Evolutionary conservation across 2,797 vertebrate genomes (phyloP).

Genomic region (Columba guinea): DNA sequence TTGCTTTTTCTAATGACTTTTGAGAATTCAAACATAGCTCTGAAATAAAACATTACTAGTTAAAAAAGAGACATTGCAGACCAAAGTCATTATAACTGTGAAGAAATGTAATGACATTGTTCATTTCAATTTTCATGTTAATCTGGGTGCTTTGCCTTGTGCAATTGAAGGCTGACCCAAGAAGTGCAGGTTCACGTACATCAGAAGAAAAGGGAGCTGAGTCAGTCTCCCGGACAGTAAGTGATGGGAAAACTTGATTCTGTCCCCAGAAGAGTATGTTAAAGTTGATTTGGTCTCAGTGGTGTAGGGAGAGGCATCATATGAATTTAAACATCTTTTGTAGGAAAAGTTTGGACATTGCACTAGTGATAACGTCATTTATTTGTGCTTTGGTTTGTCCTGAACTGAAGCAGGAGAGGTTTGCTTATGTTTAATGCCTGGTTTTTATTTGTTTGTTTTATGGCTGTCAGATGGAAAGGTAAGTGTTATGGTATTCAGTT

Average conservation of each 20-base stretch:
- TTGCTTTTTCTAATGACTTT: neutral
- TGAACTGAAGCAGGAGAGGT: neutral
- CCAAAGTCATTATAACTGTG: neutral
- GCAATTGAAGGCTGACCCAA: neutral
- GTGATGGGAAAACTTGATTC: neutral
- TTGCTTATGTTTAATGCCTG: constrained; percentile 14
- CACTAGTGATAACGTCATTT: neutral
- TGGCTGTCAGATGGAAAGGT: constrained; percentile 36
- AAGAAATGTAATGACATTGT: neutral
- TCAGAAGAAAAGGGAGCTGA: neutral
- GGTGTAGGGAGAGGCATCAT: neutral
- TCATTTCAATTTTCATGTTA: neutral
- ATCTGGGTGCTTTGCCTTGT: neutral
- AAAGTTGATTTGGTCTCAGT: neutral
- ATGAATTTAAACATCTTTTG: neutral
- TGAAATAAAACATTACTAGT: neutral
- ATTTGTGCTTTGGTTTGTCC: neutral
- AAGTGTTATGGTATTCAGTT: neutral
- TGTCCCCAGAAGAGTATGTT: neutral
- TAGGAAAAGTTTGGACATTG: neutral
- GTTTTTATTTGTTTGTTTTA: constrained; percentile 50
- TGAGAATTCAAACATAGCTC: neutral
- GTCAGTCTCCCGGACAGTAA: neutral
- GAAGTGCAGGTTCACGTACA: neutral
- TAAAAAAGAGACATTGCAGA: neutral